Evolutionary conservation across 1,140 invertebrate genomes (phyloP), one percentile per base, ranked within the genome.

Genomic region (Arctopsyche grandis): DNA sequence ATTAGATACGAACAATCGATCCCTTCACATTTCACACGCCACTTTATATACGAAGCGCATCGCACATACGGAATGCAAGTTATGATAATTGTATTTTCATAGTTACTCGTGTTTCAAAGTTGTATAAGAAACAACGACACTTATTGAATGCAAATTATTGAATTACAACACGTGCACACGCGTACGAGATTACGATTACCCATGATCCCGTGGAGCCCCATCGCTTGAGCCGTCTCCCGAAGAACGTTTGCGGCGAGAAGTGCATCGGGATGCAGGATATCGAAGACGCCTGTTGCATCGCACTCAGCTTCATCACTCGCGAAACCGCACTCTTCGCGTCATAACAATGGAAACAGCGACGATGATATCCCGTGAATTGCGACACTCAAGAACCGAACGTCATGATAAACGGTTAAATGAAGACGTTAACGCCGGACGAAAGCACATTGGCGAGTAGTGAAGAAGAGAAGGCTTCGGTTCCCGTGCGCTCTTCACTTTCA

Each of bases 131-230:
- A 52, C 48, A 16, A 52, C 12, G 48, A 52, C 10, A 52, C 3
- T 52, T 52, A 52, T 52, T 52, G 48, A 52, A 52, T 52, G 48
- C 12, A 52, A 52, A 52, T 52, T 3, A 12, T 4, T 12, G 16
- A 7, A 5, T 46, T 46, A 7, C 5, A 5, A 46, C 10, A 14
- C 16, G 48, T 52, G 10, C 10, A 52, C 48, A 52, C 12, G 12
- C 44, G 44, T 46, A 12, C 48, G 12, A 5, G 48, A 52, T 16
- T 14, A 12, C 3, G 16, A 16, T 88, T 89, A 93, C 92, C 92
- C 92, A 93, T 78, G 92, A 93, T 85, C 91, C 92, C 0, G 91
- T 91, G 44, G 91, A 92, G 46, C 91, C 90, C 92, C 92, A 93
- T 84, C 92, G 86, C 83, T 91, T 89, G 24, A 93, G 87, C 81